Percentiles rank a stretch among this genome's conserved stretches.
Evolutionary conservation across 2,113 vertebrate species (phyloP).

Genomic region (Galbula dea): DNA sequence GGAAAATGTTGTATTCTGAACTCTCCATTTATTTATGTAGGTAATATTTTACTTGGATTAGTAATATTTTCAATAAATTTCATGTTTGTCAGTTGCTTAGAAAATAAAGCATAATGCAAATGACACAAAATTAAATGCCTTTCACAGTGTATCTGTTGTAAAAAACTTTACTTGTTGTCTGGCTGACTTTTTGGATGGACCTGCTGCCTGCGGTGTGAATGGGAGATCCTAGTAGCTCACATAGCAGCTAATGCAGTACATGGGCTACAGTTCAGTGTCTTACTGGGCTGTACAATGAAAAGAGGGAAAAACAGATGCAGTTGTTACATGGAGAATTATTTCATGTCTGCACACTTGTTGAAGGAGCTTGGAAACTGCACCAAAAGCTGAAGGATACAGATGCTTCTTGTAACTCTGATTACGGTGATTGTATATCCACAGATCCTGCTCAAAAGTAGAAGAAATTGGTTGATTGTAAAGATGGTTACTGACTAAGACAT

Average conservation of each 20-base stretch:
- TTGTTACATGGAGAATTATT: neutral
- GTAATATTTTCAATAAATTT: neutral
- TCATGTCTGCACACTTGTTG: neutral
- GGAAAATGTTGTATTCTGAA: neutral
- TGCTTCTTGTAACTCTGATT: neutral
- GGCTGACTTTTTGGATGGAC: neutral
- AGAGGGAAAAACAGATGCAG: neutral
- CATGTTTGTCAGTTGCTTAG: neutral
- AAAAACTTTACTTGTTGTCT: neutral
- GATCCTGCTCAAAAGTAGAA: neutral
- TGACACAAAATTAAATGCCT: neutral
- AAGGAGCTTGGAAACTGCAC: neutral
- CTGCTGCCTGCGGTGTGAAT: neutral
- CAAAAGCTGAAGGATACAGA: neutral
- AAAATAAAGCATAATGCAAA: neutral
- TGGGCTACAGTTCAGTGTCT: neutral
- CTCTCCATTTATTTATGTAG: neutral
- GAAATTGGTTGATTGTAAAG: neutral
- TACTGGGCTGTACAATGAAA: neutral
- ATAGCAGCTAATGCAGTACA: rapidly evolving
- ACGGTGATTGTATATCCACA: neutral
- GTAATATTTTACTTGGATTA: neutral
- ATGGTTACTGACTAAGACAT: neutral
- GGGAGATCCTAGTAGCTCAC: neutral
- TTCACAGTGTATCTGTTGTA: neutral